Evolutionary conservation across 2,113 vertebrate genomes (phyloP).

Genomic region (Laticauda laticaudata): DNA sequence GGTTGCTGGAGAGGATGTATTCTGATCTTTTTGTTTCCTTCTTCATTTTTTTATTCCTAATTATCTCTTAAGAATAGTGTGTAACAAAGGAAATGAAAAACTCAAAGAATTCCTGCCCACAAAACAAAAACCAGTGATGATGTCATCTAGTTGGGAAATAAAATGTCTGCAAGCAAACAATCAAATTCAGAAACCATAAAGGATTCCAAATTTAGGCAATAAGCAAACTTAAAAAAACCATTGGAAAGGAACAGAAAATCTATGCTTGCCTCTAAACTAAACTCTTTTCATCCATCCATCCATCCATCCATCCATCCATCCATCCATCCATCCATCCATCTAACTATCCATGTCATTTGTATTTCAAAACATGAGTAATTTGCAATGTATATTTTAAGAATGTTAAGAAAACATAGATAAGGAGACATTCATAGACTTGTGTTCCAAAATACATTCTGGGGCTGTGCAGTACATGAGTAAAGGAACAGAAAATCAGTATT

Average conservation of each 20-base stretch:
- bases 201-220: background rate
- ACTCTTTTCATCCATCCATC: background rate
- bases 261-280: background rate
- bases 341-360: background rate
- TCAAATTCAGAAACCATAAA: background rate
- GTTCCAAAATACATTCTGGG: background rate
- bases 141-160: background rate
- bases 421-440: background rate
- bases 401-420: background rate
- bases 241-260: background rate
- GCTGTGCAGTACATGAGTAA: background rate
- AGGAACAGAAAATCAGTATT: background rate
- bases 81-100: background rate
- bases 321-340: background rate
- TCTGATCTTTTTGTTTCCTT: background rate
- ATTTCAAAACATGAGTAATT: background rate
- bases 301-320: background rate
- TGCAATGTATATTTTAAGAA: background rate
- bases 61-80: background rate
- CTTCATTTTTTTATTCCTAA: background rate
- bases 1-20: background rate
- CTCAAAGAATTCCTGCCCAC: background rate
- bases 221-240: background rate
- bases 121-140: background rate
- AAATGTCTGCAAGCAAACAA: background rate